A percentile compares a stretch with the other conserved stretches of the same genome.
These are phyloP conservation scores for Mayetiola destructor DNA, from an alignment of 2,888 invertebrate genomes.

Conservation along the genomic window DNA sequence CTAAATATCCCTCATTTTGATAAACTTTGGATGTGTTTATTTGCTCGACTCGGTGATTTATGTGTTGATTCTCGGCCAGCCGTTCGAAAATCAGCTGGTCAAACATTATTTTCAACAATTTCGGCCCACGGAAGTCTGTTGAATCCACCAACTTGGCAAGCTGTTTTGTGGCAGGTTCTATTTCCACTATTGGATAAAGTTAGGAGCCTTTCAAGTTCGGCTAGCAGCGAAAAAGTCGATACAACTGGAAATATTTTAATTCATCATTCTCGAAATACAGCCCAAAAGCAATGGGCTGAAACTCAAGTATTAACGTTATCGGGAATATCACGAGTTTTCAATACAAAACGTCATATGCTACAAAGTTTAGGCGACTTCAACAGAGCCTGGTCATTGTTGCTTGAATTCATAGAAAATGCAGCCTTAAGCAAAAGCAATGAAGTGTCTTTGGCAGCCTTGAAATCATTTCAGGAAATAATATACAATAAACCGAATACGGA, in stretches of 20 bases:
- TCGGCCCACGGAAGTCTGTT: slow-evolving; percentile 86
- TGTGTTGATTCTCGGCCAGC: slow-evolving; percentile 93
- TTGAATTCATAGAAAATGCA: slow-evolving; percentile 88
- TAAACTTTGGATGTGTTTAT: slow-evolving; percentile 91
- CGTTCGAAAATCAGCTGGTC: slow-evolving; percentile 90
- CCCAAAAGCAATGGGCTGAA: slow-evolving; percentile 98
- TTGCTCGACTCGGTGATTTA: slow-evolving; percentile 69
- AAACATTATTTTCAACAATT: slow-evolving; percentile 94
- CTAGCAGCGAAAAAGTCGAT: slow-evolving; percentile 58
- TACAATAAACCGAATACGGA: slow-evolving; percentile 40
- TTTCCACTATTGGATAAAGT: slow-evolving; percentile 93
- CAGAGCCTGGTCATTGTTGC: slow-evolving; percentile 80
- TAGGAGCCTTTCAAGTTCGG: slow-evolving; percentile 47
- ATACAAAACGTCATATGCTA: slow-evolving; percentile 74
- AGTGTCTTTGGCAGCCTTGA: slow-evolving; percentile 87
- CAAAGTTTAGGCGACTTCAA: slow-evolving; percentile 80
- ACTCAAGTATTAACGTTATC: slow-evolving; percentile 84
- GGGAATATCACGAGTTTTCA: slow-evolving; percentile 80
- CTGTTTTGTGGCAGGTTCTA: slow-evolving; percentile 86
- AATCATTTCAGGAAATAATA: slow-evolving; percentile 93
- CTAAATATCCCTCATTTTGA: slow-evolving; percentile 79
- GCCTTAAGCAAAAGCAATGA: slow-evolving; percentile 88
- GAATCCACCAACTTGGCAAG: slow-evolving; percentile 81
- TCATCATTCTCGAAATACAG: slow-evolving; percentile 96
- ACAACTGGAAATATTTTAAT: slow-evolving; percentile 88